phyloP scores from a whole-genome alignment of 1,140 invertebrate genomes.

The Fopius arisanus region DNA sequence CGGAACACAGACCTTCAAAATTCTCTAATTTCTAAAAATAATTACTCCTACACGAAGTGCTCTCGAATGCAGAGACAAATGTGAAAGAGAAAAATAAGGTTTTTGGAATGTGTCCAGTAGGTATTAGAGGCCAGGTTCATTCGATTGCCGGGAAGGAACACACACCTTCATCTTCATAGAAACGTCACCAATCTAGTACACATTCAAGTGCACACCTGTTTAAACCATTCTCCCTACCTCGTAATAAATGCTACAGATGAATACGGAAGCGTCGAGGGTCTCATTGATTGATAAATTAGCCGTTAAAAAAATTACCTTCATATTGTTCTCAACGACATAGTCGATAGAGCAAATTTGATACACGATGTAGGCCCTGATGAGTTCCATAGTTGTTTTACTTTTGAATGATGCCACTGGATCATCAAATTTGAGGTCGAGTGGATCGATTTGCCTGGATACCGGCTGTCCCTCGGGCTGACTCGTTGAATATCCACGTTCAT shows the following conservation, averaged over 20 bases:
- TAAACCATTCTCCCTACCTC: not conserved
- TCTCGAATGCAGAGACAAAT: not conserved
- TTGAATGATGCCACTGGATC: constrained; percentile 84
- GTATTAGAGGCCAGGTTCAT: not conserved
- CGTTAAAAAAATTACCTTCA: constrained; percentile 72
- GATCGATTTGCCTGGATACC: constrained; percentile 70
- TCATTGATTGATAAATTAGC: not conserved
- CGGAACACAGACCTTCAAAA: too few species aligned
- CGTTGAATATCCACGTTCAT: constrained; percentile 43
- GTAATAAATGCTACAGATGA: not conserved
- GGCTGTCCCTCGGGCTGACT: constrained; percentile 41
- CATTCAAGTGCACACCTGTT: not conserved
- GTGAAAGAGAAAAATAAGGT: not conserved
- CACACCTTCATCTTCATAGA: not conserved
- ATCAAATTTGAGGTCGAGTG: constrained; percentile 87
- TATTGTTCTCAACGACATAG: constrained; percentile 93
- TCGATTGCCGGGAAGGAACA: not conserved
- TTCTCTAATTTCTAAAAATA: too few species aligned
- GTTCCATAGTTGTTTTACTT: constrained; percentile 94
- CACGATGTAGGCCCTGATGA: constrained; percentile 91
- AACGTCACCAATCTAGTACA: not conserved
- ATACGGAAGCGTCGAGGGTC: not conserved
- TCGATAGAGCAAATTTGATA: constrained; percentile 92
- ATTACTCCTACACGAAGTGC: too few species aligned
- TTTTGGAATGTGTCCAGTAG: too few species aligned